Percentiles rank a stretch among this genome's conserved stretches.
phyloP scores from a whole-genome alignment of 2,888 invertebrate genomes.

The Drosophila glabriapex region DNA sequence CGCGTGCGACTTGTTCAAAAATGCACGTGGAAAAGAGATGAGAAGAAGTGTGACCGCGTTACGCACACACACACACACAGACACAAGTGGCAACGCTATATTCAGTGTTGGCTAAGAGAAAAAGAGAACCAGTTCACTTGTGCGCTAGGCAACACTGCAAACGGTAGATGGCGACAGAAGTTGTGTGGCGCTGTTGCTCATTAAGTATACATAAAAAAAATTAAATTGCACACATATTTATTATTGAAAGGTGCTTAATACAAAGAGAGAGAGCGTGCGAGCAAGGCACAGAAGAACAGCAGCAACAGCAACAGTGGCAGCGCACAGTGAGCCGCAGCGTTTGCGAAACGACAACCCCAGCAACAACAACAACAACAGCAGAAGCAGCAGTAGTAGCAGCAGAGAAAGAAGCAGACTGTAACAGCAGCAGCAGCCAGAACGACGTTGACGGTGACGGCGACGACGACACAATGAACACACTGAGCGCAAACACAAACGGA shows the following conservation, averaged over 20 bases:
- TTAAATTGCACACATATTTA: conserved; percentile 73
- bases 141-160: conserved; percentile 44
- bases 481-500: conserved; percentile 64
- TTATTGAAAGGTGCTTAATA: conserved; percentile 57
- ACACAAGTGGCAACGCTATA: conserved; percentile 31
- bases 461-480: conserved; percentile 67
- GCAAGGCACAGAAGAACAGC: conserved; percentile 18
- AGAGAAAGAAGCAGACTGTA: conserved; percentile 30
- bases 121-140: conserved; percentile 43
- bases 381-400: conserved; percentile 16
- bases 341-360: conserved; percentile 33
- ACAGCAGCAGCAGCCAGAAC: conserved; percentile 41
- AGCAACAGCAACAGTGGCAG: conserved; percentile 44
- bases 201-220: conserved; percentile 78
- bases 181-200: conserved; percentile 67
- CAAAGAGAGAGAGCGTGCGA: conserved; percentile 45
- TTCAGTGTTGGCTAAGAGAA: not conserved
- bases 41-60: conserved; percentile 25
- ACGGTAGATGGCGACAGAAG: conserved; percentile 61
- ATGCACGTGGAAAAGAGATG: conserved; percentile 65
- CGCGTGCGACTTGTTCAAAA: conserved; percentile 45
- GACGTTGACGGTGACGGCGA: conserved; percentile 62
- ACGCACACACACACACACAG: not conserved
- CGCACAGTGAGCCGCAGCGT: conserved; percentile 38
- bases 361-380: conserved; percentile 7